Percentiles rank a stretch among this genome's conserved stretches.
Evolutionary conservation across 2,113 vertebrate genomes (phyloP).

Genomic region (Charadrius vociferus): DNA sequence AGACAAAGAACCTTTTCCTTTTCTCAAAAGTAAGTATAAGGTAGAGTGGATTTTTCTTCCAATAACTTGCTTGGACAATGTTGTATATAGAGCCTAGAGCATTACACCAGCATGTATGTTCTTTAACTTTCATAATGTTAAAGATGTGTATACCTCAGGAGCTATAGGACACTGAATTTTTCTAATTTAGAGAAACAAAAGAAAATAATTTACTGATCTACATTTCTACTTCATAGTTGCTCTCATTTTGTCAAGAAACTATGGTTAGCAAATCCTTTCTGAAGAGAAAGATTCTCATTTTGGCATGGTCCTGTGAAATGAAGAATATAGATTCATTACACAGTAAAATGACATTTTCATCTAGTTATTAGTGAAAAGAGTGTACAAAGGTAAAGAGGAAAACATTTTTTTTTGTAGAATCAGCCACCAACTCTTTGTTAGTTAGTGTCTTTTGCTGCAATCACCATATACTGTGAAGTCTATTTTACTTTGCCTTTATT

Average conservation of each 20-base stretch:
- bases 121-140: background rate
- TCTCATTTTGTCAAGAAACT: background rate
- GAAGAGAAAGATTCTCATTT: background rate
- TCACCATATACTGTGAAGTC: background rate
- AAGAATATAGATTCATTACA: background rate
- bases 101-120: background rate
- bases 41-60: accelerated
- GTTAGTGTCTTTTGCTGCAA: background rate
- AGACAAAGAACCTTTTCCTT: background rate
- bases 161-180: background rate
- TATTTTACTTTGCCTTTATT: background rate
- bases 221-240: background rate
- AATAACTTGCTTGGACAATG: background rate
- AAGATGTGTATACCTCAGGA: background rate
- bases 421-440: background rate
- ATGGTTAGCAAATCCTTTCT: background rate
- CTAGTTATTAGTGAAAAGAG: background rate
- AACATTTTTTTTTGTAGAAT: background rate
- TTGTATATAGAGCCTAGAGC: background rate
- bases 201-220: background rate
- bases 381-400: background rate
- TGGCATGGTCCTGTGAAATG: background rate
- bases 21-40: background rate
- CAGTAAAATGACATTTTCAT: background rate
- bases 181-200: background rate